Base-by-base conservation (phyloP, 2,797 vertebrate genomes). In the Antennarius maculatus region DNA sequence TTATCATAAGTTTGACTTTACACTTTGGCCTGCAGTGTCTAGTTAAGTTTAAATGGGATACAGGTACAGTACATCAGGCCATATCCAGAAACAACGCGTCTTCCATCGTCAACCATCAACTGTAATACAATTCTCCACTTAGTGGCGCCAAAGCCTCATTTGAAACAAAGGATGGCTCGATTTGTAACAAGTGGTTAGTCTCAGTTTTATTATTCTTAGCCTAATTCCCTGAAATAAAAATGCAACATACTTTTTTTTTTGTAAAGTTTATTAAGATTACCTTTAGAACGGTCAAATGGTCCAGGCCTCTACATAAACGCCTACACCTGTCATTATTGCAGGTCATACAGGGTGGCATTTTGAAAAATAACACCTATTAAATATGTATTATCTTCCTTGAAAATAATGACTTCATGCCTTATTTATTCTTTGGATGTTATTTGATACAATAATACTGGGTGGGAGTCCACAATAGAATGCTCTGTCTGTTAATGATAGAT, bases 81-180 rank as follows among this genome's bases (percentile, higher is more conserved):
- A 27, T 10, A 46, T 23, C 23, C 16, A 47, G 23, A 1, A 45
- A 56, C 31, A 46, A n/a, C 13, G 0, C 48, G 13, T 12, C 8
- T 23, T 3, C 3, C 7, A 4, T 37, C 13, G 23, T 28, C 1
- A 27, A 27, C 0, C 8, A 4, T 0, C 7, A 50, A 8, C 51
- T 28, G 17, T 66, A 53, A 23, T 2, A 23, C 34, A 39, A 69
- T 31, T 48, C 12, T 75, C 86, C 89, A 87, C 87, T 61, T 27
- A 63, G 63, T 63, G 80, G 84, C 73, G 67, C 77, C 62, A 81
- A 80, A 85, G 39, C 48, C 10, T 52, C 52, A 62, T 58, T 6
- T 64, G 49, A 67, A 1, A 13, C 5, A 43, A 17, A 34, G 11
- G 1, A 12, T 1, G 7, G 8, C 14, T 42, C 1, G 27, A 0